Evolutionary conservation across 2,113 vertebrate species (phyloP).

Genomic region (Centropristis striata): DNA sequence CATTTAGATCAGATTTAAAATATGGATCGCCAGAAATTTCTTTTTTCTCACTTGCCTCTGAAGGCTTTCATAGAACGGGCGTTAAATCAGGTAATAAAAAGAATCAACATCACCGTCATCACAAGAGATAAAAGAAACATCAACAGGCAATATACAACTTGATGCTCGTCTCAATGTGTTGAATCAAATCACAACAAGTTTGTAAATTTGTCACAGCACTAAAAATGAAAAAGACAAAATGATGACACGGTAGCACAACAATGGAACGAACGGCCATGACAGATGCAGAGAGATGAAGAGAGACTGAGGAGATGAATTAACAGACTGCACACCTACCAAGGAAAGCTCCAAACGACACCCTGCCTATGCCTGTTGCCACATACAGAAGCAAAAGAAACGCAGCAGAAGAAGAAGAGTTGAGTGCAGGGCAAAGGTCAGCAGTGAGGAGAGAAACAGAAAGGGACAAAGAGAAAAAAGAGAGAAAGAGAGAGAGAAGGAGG

Average conservation of each 20-base stretch:
- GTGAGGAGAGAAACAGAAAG: slow-evolving; percentile 23
- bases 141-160: background rate
- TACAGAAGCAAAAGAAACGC: slow-evolving; percentile 69
- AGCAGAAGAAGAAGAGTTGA: slow-evolving; percentile 74
- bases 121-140: background rate
- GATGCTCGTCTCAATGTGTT: background rate
- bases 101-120: background rate
- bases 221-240: background rate
- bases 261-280: background rate
- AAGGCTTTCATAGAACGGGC: too few relatives aligned
- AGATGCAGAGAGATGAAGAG: background rate
- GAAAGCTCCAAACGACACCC: slow-evolving; percentile 93
- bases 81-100: background rate
- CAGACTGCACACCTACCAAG: slow-evolving; percentile 88
- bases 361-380: slow-evolving; percentile 89
- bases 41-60: too few relatives aligned
- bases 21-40: too few relatives aligned
- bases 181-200: slow-evolving; percentile 2
- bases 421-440: slow-evolving; percentile 40
- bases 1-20: too few relatives aligned
- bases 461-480: background rate
- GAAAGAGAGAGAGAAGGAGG: background rate
- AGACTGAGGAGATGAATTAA: slow-evolving; percentile 1
- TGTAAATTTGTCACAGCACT: background rate
- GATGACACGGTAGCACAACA: background rate